phyloP scores from a whole-genome alignment of 2,797 vertebrate genomes.

The Rhinatrema bivittatum region DNA sequence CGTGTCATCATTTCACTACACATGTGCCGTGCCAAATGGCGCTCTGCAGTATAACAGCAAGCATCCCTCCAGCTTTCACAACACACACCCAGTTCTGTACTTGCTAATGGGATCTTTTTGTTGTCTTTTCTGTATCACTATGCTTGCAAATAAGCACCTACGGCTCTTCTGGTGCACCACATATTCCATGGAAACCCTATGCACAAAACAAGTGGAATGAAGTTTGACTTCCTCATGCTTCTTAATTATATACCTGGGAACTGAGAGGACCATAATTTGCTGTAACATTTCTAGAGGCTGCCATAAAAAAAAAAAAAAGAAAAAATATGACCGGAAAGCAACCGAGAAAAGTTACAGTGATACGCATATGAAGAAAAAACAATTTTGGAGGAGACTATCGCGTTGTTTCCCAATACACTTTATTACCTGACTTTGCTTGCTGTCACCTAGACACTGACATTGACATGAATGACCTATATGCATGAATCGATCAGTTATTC shows the following conservation, averaged over 20 bases:
- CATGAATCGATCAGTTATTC: too few species aligned
- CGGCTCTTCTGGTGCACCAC: slow-evolving; percentile 8
- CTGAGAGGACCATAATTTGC: background rate
- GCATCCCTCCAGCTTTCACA: background rate
- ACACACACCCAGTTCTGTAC: background rate
- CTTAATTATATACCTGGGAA: slow-evolving; percentile 16
- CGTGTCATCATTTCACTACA: too few species aligned
- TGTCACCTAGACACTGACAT: too few species aligned
- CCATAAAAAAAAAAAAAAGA: background rate
- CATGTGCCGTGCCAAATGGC: too few species aligned
- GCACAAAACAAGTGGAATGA: slow-evolving; percentile 3
- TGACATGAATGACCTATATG: too few species aligned
- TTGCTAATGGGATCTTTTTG: background rate
- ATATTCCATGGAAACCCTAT: slow-evolving; percentile 4
- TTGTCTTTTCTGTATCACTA: slow-evolving; percentile 8
- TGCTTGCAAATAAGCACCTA: background rate
- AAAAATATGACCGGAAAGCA: background rate
- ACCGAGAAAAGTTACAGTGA: slow-evolving; percentile 5
- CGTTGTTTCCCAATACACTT: too few species aligned
- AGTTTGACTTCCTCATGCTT: slow-evolving; percentile 2
- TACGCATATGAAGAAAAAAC: too few species aligned
- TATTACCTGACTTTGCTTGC: too few species aligned
- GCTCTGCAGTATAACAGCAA: too few species aligned
- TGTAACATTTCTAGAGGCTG: background rate
- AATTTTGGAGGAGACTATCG: too few species aligned